Evolutionary conservation across 2,113 vertebrate genomes (phyloP), one percentile per base, ranked within the genome.

Genomic region (Amia ocellicauda): DNA sequence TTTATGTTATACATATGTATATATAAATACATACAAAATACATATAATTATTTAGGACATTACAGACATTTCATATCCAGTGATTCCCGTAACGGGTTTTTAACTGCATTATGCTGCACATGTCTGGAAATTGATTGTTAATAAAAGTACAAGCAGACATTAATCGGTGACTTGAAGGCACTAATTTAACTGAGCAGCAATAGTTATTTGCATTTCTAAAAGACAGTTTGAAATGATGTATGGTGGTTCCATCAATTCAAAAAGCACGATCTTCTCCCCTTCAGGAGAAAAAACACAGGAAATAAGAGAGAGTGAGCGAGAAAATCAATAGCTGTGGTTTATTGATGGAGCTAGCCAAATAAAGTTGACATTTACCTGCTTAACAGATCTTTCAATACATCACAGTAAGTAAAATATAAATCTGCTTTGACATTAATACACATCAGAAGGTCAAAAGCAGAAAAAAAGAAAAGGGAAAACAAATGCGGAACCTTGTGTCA

Each of bases 361-460:
- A 80, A 86, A 85, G 74, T 78, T 84, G 80, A 80, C 76, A 86
- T 83, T 84, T 84, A 75, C 73, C 75, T 73, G 75, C 75, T 83
- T 75, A 75, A 75, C 69, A 66, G 77, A 81, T 83, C 74, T 74
- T 79, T 78, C 78, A 66, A 88, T 81, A 78, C 74, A 78, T 83
- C 81, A 74, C 29, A 47, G 66, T 77, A 65, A 76, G 71, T 78
- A 73, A 83, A 84, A 69, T 40, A 54, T 67, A 70, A 76, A 80
- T 74, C 65, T 62, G 66, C 47, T 24, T 60, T 31, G 69, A 65
- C 53, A 40, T 52, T 51, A 57, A 69, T 69, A 66, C 53, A 60
- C 65, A 68, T 67, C 42, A 27, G 62, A 79, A 77, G 74, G 75
- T 77, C 66, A 49, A 70, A 7, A 51, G 23, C 59, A 24, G 23